Evolutionary conservation across 2,888 invertebrate genomes (phyloP), one percentile per base, ranked within the genome.

Genomic region (Drosophila hamatofila): DNA sequence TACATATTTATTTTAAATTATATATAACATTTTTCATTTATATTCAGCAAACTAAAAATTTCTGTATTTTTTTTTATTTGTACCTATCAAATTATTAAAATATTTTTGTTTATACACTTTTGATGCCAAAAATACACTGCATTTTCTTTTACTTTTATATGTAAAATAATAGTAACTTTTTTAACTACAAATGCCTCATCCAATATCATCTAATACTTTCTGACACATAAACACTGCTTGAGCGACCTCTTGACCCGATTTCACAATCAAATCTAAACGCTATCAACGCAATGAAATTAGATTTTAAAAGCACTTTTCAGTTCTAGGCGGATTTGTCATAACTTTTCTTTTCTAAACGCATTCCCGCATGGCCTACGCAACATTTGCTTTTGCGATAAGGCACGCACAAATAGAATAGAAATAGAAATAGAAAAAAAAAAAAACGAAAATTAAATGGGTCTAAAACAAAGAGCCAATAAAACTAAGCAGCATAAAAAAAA

Each of bases 271-370:
- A 49, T 60, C 21, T 9, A 48, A 48, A n/a, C 54, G 44, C 42
- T 69, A 64, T 64, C 60, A 60, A 9, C 18, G 14, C 39, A 61
- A 49, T n/a, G 44, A 42, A 49, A 33, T 37, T 37, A 21, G 16
- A 44, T 42, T 64, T 48, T 14, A 44, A 62, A 59, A 52, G 16
- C 63, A 55, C 52, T 42, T 49, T 54, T 56, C 39, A 52, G 8
- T 6, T 23, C 21, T 16, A 6, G 6, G 27, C 41, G 42, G 37
- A 77, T 61, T 35, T 48, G 58, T 60, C 69, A 85, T 83, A 83
- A 86, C 86, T 86, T 86, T 86, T 89, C 81, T 75, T 89, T 86
- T 89, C 87, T 77, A 72, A 80, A 78, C 65, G 77, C 77, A 80
- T 77, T 68, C 57, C 48, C 48, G 18, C 48, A 37, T 49, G 73